phyloP scores from a whole-genome alignment of 2,113 vertebrate genomes.

The Cichladusa arquata region DNA sequence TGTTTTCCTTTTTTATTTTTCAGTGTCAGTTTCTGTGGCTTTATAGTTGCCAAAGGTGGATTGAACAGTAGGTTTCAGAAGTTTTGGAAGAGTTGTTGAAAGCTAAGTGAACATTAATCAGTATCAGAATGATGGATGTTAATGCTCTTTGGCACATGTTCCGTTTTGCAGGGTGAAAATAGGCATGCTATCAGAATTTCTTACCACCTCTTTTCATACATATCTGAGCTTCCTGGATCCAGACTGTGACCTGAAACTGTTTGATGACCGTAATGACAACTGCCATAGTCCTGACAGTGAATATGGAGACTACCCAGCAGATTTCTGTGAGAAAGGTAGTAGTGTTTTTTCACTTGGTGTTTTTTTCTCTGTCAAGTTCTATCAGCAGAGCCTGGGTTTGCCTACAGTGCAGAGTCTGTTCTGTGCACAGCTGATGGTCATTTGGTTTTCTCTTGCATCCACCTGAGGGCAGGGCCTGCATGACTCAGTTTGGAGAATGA shows the following conservation, averaged over 20 bases:
- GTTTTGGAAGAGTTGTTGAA: background rate
- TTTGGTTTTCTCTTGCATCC: background rate
- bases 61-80: background rate
- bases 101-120: background rate
- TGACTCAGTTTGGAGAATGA: background rate
- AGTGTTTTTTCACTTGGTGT: background rate
- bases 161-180: slow-evolving; percentile 84
- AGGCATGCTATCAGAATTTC: slow-evolving; percentile 87
- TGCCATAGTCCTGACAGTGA: slow-evolving; percentile 78
- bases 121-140: background rate
- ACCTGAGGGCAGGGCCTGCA: background rate
- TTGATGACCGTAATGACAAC: slow-evolving; percentile 76
- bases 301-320: slow-evolving; percentile 71
- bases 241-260: slow-evolving; percentile 82
- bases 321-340: slow-evolving; percentile 74
- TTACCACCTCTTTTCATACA: slow-evolving; percentile 94
- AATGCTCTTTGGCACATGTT: background rate
- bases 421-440: background rate
- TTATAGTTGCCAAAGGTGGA: background rate
- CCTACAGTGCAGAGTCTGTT: background rate
- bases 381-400: background rate
- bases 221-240: slow-evolving; percentile 92
- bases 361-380: background rate
- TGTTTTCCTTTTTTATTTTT: background rate
- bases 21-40: background rate